Base-by-base conservation (phyloP, 2,888 invertebrate species). In the Trachelus stipa region DNA sequence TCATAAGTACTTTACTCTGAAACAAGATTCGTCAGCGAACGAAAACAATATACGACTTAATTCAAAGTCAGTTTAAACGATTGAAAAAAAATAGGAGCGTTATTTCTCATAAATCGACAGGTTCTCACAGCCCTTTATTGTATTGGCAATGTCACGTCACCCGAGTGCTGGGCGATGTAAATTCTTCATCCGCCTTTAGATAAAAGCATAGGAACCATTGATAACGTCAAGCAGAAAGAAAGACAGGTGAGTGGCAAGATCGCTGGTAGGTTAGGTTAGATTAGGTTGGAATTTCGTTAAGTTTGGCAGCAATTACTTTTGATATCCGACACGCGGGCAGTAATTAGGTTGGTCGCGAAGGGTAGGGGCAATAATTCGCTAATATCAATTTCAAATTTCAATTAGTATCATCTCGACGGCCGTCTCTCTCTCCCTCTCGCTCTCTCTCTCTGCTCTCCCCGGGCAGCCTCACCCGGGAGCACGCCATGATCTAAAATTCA, bases 321-420 rank as follows among this genome's bases (percentile, higher is more conserved):
- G 90, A 90, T 90, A 90, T 87, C 89, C 89, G 89, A 90, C 90
- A 90, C 90, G 90, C 89, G 88, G 86, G 78, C 81, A 86, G 89
- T 90, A 91, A 90, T 88, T 87, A 86, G 86, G 89, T 88, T 85
- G 80, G 79, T 75, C 73, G 34, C 73, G 33, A 75, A 80, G 81
- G 83, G 85, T 85, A 84, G 89, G 87, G 89, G 89, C 89, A 91
- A 91, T 90, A 91, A 91, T 91, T 90, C 89, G 90, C 91, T 91
- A 91, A 91, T 91, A 91, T 91, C 91, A 91, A 91, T 91, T 91
- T 91, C 91, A 91, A 91, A 91, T 91, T 91, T 91, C 91, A 91
- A 91, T 91, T 91, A 91, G 91, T 90, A 91, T 91, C 90, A 91
- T 91, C 91, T 90, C 89, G 85, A 86, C 85, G 86, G 85, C 87